A percentile compares a stretch with the other conserved stretches of the same genome.
Evolutionary conservation across 1,140 invertebrate genomes (phyloP).

Genomic region (Phenacoccus solenopsis): DNA sequence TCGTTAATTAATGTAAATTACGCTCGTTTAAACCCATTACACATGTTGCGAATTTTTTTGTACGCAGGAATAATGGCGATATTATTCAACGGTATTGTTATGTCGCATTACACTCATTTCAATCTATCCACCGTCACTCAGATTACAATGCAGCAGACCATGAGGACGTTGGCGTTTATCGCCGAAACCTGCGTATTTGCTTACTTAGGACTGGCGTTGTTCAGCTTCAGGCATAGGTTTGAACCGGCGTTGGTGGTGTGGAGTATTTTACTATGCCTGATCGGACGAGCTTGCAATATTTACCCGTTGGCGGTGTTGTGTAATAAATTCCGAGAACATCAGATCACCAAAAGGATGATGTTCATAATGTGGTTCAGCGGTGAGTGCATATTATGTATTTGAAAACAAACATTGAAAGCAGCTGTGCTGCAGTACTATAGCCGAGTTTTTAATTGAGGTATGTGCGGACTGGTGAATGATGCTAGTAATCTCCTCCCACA

Average conservation of each 20-base stretch:
- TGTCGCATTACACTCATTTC: conserved; percentile 99
- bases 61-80: conserved; percentile 98
- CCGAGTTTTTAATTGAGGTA: too few relatives aligned
- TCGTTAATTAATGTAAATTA: background rate
- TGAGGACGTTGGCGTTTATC: conserved; percentile 93
- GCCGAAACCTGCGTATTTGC: conserved; percentile 98
- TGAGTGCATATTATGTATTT: conserved; percentile 35
- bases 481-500: too few relatives aligned
- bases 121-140: conserved; percentile 97
- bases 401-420: too few relatives aligned
- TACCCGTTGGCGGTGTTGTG: conserved; percentile 87
- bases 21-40: conserved; percentile 30
- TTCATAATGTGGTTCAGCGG: conserved; percentile 99
- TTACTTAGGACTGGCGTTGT: conserved; percentile 94
- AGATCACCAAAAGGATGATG: conserved; percentile 96
- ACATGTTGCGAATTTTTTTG: too few relatives aligned
- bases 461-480: too few relatives aligned
- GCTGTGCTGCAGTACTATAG: too few relatives aligned
- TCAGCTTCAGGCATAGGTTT: conserved; percentile 78
- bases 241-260: conserved; percentile 77
- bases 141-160: conserved; percentile 98
- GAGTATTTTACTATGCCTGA: conserved; percentile 81
- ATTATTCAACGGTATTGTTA: conserved; percentile 95
- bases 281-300: conserved; percentile 92
- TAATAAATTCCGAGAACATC: conserved; percentile 93